phyloP scores from a whole-genome alignment of 2,113 vertebrate species.

The Apaloderma vittatum region DNA sequence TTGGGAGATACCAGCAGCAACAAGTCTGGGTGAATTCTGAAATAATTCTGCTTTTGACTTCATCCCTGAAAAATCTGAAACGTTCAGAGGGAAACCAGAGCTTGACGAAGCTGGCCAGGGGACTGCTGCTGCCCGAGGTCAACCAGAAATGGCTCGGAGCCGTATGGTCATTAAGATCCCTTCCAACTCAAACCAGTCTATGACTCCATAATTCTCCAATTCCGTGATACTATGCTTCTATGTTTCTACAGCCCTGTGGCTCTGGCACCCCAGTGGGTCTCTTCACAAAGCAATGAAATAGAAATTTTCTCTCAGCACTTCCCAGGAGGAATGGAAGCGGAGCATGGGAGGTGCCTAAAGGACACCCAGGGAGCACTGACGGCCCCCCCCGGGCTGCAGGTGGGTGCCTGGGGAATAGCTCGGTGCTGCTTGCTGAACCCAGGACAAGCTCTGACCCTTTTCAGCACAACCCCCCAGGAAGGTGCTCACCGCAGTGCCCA shows the following conservation, averaged over 20 bases:
- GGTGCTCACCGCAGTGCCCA: not conserved
- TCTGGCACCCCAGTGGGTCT: not conserved
- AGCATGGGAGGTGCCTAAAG: accelerated
- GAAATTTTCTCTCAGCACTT: not conserved
- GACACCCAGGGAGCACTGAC: accelerated
- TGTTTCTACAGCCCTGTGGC: too few relatives aligned
- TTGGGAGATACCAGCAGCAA: accelerated
- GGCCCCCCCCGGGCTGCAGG: accelerated
- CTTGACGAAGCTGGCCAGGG: not conserved
- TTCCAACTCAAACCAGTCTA: too few relatives aligned
- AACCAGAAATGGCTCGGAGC: too few relatives aligned
- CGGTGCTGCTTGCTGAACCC: not conserved
- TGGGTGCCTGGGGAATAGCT: not conserved
- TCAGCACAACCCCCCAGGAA: accelerated
- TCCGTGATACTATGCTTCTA: too few relatives aligned
- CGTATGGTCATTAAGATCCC: too few relatives aligned
- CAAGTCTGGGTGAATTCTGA: not conserved
- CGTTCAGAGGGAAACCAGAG: not conserved
- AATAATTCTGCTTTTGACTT: not conserved
- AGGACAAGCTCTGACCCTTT: not conserved
- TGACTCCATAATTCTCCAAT: too few relatives aligned
- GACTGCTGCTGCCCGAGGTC: not conserved
- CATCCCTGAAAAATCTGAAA: not conserved
- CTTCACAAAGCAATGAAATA: not conserved
- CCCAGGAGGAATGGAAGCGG: not conserved